Conservation (phyloP, 2,888 invertebrate species). For the Notodonta dromedarius region DNA sequence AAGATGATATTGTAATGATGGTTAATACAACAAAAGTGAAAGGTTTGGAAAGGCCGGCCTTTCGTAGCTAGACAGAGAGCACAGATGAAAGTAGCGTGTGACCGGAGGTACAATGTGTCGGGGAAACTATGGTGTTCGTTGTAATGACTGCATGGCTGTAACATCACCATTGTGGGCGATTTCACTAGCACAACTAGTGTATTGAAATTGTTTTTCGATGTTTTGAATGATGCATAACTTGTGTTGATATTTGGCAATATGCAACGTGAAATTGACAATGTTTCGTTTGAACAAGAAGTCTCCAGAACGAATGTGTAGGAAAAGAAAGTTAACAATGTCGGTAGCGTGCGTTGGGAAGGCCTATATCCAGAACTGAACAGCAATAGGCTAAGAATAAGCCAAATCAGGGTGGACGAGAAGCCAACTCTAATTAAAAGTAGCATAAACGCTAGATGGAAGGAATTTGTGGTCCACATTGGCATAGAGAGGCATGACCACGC, state of each 20-base stretch:
- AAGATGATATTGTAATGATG: slow-evolving; percentile 67
- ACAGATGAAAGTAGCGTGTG: slow-evolving; percentile 77
- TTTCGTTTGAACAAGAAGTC: not conserved
- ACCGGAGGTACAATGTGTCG: slow-evolving; percentile 57
- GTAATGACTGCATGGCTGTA: slow-evolving; percentile 38
- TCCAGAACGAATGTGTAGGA: not conserved
- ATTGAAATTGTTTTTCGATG: not conserved
- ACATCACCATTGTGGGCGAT: slow-evolving; percentile 41
- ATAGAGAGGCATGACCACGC: no score
- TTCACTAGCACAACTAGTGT: slow-evolving; percentile 23
- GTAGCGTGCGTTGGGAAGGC: no score
- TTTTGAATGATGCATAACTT: not conserved
- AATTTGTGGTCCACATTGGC: no score
- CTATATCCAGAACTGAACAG: no score
- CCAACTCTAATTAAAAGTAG: no score
- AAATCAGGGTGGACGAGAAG: no score
- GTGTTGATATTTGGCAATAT: slow-evolving; percentile 5
- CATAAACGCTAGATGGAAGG: no score
- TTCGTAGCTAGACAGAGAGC: slow-evolving; percentile 77
- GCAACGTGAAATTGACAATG: not conserved
- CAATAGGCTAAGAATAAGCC: no score
- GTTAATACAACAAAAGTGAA: slow-evolving; percentile 79
- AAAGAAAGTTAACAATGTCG: not conserved
- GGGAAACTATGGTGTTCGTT: slow-evolving; percentile 58
- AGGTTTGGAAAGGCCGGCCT: slow-evolving; percentile 71